Percentiles rank a stretch among this genome's conserved stretches.
These are phyloP conservation scores for Standfussiana lucernea DNA, from an alignment of 2,888 invertebrate species.

Conservation along the genomic window DNA sequence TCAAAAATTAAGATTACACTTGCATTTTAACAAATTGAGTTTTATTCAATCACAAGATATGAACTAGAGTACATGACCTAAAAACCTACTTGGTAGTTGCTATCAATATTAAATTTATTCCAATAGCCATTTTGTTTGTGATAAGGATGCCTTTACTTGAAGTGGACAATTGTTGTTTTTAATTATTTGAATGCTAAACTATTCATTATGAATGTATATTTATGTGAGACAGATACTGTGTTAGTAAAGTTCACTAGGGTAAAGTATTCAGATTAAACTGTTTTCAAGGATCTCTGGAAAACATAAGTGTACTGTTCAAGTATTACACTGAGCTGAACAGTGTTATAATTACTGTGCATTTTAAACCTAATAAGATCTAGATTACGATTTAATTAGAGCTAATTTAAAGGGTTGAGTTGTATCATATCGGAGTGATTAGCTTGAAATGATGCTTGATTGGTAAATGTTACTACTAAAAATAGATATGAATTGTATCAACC, in stretches of 20 bases:
- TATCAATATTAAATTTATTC: conserved; percentile 67
- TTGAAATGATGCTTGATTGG: background rate
- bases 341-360: conserved; percentile 11
- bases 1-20: background rate
- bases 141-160: conserved; percentile 58
- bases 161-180: conserved; percentile 41
- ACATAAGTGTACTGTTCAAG: conserved; percentile 25
- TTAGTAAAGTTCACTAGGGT: conserved; percentile 48
- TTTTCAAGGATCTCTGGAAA: conserved; percentile 41
- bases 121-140: conserved; percentile 56
- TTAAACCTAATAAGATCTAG: background rate
- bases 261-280: conserved; percentile 46
- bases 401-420: background rate
- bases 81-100: conserved; percentile 68
- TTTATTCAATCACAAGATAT: conserved; percentile 28
- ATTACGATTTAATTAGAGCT: background rate
- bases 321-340: background rate
- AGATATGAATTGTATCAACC: background rate
- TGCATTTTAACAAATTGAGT: conserved; percentile 3
- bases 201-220: conserved; percentile 46
- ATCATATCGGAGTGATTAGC: background rate
- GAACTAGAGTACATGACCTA: conserved; percentile 68
- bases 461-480: background rate
- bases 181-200: conserved; percentile 43
- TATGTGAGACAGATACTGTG: conserved; percentile 31